Conservation (phyloP, 64 coral and sea anemone species). For the Dendrophyllia cribrosa region DNA sequence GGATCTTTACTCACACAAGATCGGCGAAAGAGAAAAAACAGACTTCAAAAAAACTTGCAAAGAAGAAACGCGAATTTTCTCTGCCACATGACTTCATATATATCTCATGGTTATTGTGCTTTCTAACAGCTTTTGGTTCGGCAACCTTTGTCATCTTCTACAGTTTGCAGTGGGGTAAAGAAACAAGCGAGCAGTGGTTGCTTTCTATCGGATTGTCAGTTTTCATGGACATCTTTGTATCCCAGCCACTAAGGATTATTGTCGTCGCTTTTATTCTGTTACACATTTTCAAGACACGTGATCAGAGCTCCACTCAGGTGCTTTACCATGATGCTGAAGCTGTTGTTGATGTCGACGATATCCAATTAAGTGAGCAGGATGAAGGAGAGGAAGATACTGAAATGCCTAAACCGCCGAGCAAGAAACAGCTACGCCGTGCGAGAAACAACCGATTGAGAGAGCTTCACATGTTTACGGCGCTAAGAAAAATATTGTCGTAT, state of each 20-base stretch:
- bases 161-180: conserved; percentile 49
- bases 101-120: conserved; percentile 40
- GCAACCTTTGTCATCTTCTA: conserved; percentile 57
- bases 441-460: conserved; percentile 13
- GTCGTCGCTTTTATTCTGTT: conserved; percentile 11
- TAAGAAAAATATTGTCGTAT: conserved; percentile 18
- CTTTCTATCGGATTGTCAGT: conserved; percentile 44
- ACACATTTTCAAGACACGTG: neutral
- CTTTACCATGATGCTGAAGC: too few relatives aligned
- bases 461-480: neutral
- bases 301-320: neutral
- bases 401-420: conserved; percentile 36
- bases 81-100: conserved; percentile 30
- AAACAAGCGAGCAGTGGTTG: conserved; percentile 47
- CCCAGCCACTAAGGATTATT: conserved; percentile 10
- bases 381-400: neutral
- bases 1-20: conserved; percentile 20
- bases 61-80: neutral
- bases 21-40: neutral
- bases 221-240: conserved; percentile 54
- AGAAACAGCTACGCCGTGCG: conserved; percentile 11
- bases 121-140: conserved; percentile 6
- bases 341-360: neutral
- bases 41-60: neutral
- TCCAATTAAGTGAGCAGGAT: neutral